Percentiles rank a stretch among this genome's conserved stretches.
These are phyloP conservation scores for Ladona fulva DNA, from an alignment of 1,140 invertebrate species.

Conservation along the genomic window DNA sequence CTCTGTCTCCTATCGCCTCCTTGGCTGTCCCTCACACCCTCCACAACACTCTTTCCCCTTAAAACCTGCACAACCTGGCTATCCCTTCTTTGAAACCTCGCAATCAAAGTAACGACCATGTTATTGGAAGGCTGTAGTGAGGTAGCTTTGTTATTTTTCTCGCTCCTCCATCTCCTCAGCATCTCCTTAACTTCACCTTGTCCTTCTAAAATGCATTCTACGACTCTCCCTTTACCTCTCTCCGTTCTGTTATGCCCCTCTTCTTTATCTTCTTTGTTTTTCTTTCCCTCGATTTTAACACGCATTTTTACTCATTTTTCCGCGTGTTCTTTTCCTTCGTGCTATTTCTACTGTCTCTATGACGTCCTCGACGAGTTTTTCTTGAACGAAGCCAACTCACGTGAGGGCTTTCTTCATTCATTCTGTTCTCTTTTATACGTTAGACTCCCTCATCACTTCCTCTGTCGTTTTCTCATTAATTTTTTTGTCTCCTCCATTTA, in stretches of 20 bases:
- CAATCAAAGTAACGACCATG: neutral
- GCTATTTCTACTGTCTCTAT: neutral
- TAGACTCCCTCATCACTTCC: no score
- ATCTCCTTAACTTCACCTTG: neutral
- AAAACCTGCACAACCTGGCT: neutral
- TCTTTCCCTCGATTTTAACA: neutral
- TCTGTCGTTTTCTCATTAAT: no score
- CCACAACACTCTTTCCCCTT: slow-evolving; percentile 12
- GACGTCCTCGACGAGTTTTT: neutral
- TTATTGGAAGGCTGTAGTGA: neutral
- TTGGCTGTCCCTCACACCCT: neutral
- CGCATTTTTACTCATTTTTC: neutral
- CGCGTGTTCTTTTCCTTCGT: neutral
- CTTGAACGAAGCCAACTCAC: no score
- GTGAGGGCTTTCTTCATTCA: no score
- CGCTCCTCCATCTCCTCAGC: neutral
- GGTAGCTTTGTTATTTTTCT: neutral
- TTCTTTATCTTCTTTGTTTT: neutral
- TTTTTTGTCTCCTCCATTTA: no score
- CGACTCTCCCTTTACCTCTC: neutral
- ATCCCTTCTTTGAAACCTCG: neutral
- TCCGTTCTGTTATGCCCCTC: neutral
- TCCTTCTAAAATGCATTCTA: no score
- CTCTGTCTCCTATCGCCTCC: neutral
- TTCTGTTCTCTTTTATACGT: no score